Percentiles rank a stretch among this genome's conserved stretches.
phyloP scores from a whole-genome alignment of 1,140 invertebrate species.

The Cardiocondyla obscurior region DNA sequence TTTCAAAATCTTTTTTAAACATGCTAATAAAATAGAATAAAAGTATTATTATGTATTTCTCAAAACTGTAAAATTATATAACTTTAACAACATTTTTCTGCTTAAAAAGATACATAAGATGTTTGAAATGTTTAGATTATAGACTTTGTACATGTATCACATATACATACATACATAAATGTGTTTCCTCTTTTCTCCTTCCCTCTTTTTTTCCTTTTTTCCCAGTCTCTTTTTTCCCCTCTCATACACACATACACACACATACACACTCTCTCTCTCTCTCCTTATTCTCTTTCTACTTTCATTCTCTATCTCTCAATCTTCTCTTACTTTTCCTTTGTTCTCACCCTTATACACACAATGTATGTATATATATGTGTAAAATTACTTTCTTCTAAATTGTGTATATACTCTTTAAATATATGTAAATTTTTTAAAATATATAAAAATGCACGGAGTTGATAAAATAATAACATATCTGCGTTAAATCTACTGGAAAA shows the following conservation, averaged over 20 bases:
- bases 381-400: neutral
- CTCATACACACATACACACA: no score
- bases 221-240: no score
- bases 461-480: conserved; percentile 53
- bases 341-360: neutral
- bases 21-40: neutral
- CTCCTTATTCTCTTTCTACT: neutral
- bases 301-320: neutral
- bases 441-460: conserved; percentile 35
- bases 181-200: neutral
- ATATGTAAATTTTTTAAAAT: conserved; percentile 39
- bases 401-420: neutral
- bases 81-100: neutral
- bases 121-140: neutral
- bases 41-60: neutral
- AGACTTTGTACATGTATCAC: neutral
- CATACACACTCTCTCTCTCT: neutral
- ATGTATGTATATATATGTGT: neutral
- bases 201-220: neutral
- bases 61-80: neutral
- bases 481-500: conserved; percentile 54
- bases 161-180: neutral
- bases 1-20: neutral
- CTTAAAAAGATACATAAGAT: neutral
- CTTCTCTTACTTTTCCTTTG: neutral